Base-by-base conservation (phyloP, 2,888 invertebrate genomes). In the Galeopsomyia nigrocyanea region DNA sequence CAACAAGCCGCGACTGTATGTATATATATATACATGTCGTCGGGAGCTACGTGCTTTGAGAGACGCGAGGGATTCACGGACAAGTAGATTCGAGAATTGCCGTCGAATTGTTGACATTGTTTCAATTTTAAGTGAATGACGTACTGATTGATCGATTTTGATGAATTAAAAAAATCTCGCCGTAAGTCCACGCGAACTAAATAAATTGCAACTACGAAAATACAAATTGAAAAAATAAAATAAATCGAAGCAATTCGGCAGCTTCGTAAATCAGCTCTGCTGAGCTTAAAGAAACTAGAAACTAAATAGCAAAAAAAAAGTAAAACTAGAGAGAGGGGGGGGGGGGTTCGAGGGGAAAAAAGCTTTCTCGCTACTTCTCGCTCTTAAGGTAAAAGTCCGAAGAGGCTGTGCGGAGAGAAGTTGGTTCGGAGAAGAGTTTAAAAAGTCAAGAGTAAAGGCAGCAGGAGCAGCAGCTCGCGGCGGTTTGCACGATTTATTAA, bases 401-500 rank as follows among this genome's bases (percentile, higher is more conserved):
- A 50, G 14, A 62, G 19, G 14, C 31, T 10, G 14, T 46, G 1
- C 13, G 19, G 1, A 9, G 47, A 51, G 39, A 67, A 67, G 39
- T 68, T 53, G 13, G 26, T 39, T n/a, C 56, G 5, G 16, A 14
- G 46, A 21, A 13, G 47, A 51, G 39, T 68, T 60, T 66, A 68
- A 68, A 51, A 13, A 68, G 60, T 60, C 60, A 46, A 68, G 60
- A 26, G 26, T 26, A 26, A 26, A 26, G 26, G 26, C 26, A 26
- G 26, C 26, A n/a, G n/a, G n/a, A n/a, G n/a, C 58, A 14, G 46
- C 46, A 60, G 17, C 51, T 63, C 21, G 39, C 63, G 49, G 51
- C 51, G 21, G 50, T 22, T 68, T 51, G 39, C n/a, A 21, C 60
- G 16, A 68, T 60, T 60, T 60, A 60, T 68, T 21, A 39, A 51